Conservation (phyloP, 2,888 invertebrate genomes). For the Neoascia interrupta region DNA sequence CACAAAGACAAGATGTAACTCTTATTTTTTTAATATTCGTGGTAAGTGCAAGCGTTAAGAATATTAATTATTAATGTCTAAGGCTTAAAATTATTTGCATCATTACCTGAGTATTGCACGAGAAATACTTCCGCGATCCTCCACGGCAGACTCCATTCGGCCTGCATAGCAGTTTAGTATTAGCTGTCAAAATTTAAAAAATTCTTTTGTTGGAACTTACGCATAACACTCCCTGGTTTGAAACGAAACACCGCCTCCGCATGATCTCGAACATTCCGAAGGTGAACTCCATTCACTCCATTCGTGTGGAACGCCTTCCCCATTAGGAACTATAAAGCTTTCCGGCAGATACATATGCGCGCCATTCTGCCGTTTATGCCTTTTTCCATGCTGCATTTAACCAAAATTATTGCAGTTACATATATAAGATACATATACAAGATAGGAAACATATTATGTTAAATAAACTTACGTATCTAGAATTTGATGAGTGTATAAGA, state of each 20-base stretch:
- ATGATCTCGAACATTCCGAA: constrained; percentile 92
- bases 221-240: constrained; percentile 89
- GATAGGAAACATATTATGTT: not conserved
- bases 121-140: constrained; percentile 90
- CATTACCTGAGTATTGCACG: constrained; percentile 93
- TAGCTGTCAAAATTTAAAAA: not conserved
- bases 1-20: no score
- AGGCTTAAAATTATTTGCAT: no score
- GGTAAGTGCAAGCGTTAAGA: no score
- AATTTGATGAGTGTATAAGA: constrained; percentile 81
- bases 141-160: constrained; percentile 87
- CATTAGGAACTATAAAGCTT: constrained; percentile 86
- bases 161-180: no score
- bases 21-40: no score
- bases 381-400: constrained; percentile 83
- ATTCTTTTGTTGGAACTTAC: constrained; percentile 80
- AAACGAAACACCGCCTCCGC: constrained; percentile 95
- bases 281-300: constrained; percentile 93
- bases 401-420: constrained; percentile 74
- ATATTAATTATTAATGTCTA: no score
- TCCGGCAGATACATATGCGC: constrained; percentile 87
- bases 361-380: constrained; percentile 89
- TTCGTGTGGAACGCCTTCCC: constrained; percentile 83
- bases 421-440: no score
- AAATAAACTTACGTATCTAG: constrained; percentile 83